These are phyloP conservation scores for Antheraea yamamai DNA, from an alignment of 2,888 invertebrate species.

Conservation along the genomic window DNA sequence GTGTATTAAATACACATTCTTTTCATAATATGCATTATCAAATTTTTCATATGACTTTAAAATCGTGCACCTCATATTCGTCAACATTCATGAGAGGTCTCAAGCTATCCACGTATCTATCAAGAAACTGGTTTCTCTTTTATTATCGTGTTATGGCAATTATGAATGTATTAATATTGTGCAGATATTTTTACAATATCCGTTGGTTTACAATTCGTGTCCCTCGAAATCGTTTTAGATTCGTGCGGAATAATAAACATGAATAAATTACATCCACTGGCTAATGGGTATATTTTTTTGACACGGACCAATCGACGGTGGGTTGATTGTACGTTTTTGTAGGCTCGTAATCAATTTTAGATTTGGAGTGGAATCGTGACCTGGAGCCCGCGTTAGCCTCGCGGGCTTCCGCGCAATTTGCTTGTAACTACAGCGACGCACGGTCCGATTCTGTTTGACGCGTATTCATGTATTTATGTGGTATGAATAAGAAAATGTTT, in stretches of 20 bases:
- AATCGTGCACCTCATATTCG: not conserved
- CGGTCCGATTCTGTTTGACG: not conserved
- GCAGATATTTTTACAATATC: conserved; percentile 38
- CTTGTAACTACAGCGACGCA: conserved; percentile 30
- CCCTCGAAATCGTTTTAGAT: conserved; percentile 54
- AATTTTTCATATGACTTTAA: not conserved
- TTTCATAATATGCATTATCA: not conserved
- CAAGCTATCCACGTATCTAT: conserved; percentile 27
- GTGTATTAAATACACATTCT: not conserved
- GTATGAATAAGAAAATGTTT: not conserved
- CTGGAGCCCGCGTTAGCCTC: conserved; percentile 54
- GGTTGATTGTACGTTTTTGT: conserved; percentile 56
- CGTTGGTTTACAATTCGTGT: conserved; percentile 38
- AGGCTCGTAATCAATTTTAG: conserved; percentile 67
- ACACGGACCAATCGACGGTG: conserved; percentile 43
- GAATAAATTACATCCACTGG: conserved; percentile 74
- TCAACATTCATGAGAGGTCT: conserved; percentile 8
- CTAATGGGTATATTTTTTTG: conserved; percentile 56
- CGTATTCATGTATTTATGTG: not conserved
- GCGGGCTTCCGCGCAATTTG: conserved; percentile 62
- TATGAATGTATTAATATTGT: conserved; percentile 39
- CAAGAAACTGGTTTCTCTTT: conserved; percentile 33
- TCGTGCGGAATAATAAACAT: conserved; percentile 59
- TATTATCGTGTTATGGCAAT: conserved; percentile 46
- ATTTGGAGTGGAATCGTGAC: conserved; percentile 75